These are phyloP conservation scores for Apostichopus californicus DNA, from an alignment of 35 echinoderm and acorn worm genomes.

Conservation along the genomic window DNA sequence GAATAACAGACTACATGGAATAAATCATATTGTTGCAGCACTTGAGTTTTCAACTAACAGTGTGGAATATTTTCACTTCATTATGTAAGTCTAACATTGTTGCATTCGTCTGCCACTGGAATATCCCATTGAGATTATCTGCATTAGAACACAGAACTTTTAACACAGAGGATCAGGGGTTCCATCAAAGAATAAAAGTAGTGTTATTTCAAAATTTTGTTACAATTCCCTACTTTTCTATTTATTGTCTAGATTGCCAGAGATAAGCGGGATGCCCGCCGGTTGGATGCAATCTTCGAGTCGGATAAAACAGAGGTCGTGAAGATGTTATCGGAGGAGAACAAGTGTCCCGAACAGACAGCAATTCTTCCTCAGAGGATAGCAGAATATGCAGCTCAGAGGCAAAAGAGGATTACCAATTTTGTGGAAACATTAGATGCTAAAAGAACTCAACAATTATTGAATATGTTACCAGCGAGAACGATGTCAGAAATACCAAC, in stretches of 20 bases:
- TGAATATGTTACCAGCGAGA: conserved; percentile 51
- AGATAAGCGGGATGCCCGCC: conserved; percentile 32
- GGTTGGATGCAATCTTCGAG: conserved; percentile 45
- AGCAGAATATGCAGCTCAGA: conserved; percentile 65
- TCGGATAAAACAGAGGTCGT: conserved; percentile 62
- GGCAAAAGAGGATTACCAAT: conserved; percentile 67
- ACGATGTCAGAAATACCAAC: neutral
- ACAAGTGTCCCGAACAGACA: neutral
- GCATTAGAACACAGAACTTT: neutral
- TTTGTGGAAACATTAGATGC: conserved; percentile 64
- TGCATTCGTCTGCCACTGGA: no score
- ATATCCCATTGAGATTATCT: no score
- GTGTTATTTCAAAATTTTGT: no score
- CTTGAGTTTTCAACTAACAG: no score
- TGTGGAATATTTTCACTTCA: no score
- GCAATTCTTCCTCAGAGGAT: conserved; percentile 40
- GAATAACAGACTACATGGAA: no score
- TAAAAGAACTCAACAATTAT: conserved; percentile 52
- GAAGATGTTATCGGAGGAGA: conserved; percentile 40
- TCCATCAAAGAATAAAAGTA: no score
- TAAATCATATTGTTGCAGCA: no score
- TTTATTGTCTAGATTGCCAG: conserved; percentile 56
- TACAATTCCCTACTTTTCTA: no score
- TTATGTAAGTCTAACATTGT: no score
- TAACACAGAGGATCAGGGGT: neutral